These are phyloP conservation scores for Holocentrus rufus DNA, from an alignment of 2,797 vertebrate genomes.

Conservation along the genomic window DNA sequence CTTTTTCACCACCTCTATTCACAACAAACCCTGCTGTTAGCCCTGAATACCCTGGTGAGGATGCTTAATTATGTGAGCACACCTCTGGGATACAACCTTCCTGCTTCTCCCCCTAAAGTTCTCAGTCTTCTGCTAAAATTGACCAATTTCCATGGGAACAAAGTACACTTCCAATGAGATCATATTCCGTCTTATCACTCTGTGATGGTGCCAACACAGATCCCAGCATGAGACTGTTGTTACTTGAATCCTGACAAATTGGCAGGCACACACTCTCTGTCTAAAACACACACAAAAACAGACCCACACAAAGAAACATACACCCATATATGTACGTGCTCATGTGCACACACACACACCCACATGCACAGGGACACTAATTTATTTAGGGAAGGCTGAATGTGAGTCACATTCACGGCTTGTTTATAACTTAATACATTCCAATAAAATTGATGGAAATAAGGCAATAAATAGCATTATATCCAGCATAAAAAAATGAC, in stretches of 20 bases:
- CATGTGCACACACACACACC: conserved; percentile 37
- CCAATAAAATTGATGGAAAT: not conserved
- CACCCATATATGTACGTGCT: conserved; percentile 15
- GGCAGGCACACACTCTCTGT: conserved; percentile 80
- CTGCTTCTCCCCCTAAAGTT: conserved; percentile 81
- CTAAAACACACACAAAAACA: conserved; percentile 70
- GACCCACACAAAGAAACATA: conserved; percentile 67
- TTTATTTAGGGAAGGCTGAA: conserved; percentile 7
- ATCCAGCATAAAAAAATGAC: not conserved
- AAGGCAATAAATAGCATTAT: not conserved
- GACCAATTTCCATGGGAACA: conserved; percentile 90
- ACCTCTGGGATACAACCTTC: conserved; percentile 84
- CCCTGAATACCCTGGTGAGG: conserved; percentile 82
- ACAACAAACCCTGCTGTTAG: conserved; percentile 86
- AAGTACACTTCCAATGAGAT: conserved; percentile 90
- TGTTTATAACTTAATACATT: conserved; percentile 7
- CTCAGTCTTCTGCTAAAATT: conserved; percentile 83
- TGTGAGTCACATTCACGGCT: not conserved
- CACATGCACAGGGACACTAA: conserved; percentile 24
- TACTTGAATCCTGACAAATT: conserved; percentile 86
- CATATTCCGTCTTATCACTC: conserved; percentile 88
- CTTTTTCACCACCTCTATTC: conserved; percentile 80
- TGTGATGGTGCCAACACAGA: conserved; percentile 92
- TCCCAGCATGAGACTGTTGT: conserved; percentile 88
- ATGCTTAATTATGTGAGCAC: conserved; percentile 85